Base-by-base conservation (phyloP, 2,797 vertebrate genomes). In the Bucorvus abyssinicus region DNA sequence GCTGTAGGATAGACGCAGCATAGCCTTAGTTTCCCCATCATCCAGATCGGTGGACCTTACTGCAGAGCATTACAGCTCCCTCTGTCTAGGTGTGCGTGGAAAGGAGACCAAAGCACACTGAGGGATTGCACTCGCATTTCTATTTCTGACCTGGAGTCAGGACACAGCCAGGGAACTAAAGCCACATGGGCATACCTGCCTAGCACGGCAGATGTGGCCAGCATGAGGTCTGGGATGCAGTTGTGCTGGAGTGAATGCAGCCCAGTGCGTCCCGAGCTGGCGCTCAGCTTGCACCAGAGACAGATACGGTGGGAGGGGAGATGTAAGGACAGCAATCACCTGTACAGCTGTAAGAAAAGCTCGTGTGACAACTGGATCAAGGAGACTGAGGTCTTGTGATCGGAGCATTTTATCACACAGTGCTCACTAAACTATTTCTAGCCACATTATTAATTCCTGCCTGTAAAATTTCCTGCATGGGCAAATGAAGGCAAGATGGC, bases 171-270 rank as follows among this genome's bases (percentile, higher is more conserved):
- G 22, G 44, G 17, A 60, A 29, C 18, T 44, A 44, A 73, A 60
- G 53, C 40, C 24, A 47, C 7, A 3, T 32, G 40, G 16, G 21
- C 45, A 12, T 2, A 19, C 6, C 15, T 26, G 17, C n/a, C 29
- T 18, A 55, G 44, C 0, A 7, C n/a, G 49, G 10, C 12, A 32
- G 10, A 4, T 0, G 4, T n/a, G 19, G 18, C 34, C 9, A 1
- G 3, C 15, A 10, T 2, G 3, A 61, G 52, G 18, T 38, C 32
- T 50, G 59, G 42, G 44, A 73, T 11, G 29, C 57, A 29, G 24
- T 10, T 0, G 0, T 50, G 49, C 40, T 40, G 49, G 32, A 67
- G 9, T 23, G 30, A 60, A 50, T 18, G 38, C 7, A 32, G 52
- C 14, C 42, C 82, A 38, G 15, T 5, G 10, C 12, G n/a, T 40